Base-by-base conservation (phyloP, 2,113 vertebrate species). In the Casuarius casuarius region DNA sequence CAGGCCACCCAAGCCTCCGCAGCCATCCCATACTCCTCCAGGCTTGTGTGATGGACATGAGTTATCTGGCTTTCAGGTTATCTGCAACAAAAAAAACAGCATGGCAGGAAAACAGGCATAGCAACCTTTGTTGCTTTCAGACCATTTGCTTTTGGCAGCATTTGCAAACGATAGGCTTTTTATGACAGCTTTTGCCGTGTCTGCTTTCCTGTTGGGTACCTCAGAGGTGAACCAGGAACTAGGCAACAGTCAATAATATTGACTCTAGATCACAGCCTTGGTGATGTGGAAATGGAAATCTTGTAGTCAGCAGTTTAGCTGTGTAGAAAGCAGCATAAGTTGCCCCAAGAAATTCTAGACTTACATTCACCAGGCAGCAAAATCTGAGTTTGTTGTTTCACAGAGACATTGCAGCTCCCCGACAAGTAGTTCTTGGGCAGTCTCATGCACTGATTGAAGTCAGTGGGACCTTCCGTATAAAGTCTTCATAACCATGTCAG, bases 381-480 rank as follows among this genome's bases (percentile, higher is more conserved):
- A 87, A 78, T 15, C 7, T 2, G 16, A 66, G 23, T 26, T 56
- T 26, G 20, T 29, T 3, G 52, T 87, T 93, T 74, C 46, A 31
- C n/a, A 52, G 49, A 59, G 40, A 17, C 0, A 1, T 0, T 1
- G 17, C 35, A 56, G 38, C 44, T 72, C 14, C 9, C 17, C 5
- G 26, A 5, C 51, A 22, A 40, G 22, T 13, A 54, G 17, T 52
- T 82, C 86, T 40, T 65, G 70, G 9, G 29, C 68, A 84, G 63
- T 9, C 46, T n/a, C 8, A 7, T 17, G 29, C 20, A 10, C 31
- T 35, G 63, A 33, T 59, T 40, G 63, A 42, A 72, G 62, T 19
- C 62, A 38, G 17, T 20, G 26, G 23, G 25, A 70, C 38, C 46
- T 90, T 48, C 72, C 42, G 10, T 48, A 73, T 33, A 42, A 25